phyloP scores from a whole-genome alignment of 1,140 invertebrate genomes.

The Tribolium castaneum region DNA sequence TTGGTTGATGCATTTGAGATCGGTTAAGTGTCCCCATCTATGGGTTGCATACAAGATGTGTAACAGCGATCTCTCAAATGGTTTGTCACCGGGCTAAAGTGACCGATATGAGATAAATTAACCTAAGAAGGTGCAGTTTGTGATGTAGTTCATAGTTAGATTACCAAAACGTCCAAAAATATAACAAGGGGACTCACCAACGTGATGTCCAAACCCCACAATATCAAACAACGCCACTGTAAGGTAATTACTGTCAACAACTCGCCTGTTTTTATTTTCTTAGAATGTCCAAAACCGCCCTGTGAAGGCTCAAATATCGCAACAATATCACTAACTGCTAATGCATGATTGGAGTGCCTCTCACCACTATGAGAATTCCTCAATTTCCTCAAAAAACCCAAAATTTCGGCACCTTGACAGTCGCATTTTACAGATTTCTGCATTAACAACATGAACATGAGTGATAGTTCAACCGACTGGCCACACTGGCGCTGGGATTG shows the following conservation, averaged over 20 bases:
- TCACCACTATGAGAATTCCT: neutral
- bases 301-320: neutral
- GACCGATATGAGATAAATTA: neutral
- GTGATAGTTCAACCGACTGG: neutral
- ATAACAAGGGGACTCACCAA: neutral
- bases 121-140: constrained; percentile 16
- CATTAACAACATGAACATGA: constrained; percentile 26
- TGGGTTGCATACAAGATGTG: neutral
- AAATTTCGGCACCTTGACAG: neutral
- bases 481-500: constrained; percentile 71
- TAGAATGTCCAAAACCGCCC: neutral
- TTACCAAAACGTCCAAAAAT: neutral
- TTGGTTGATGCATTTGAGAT: too few species aligned
- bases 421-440: neutral
- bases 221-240: neutral
- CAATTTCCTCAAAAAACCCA: neutral
- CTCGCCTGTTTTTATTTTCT: neutral
- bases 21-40: neutral
- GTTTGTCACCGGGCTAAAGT: neutral
- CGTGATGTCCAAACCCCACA: neutral
- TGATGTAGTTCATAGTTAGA: neutral
- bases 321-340: neutral
- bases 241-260: neutral
- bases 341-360: neutral
- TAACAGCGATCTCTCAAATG: neutral